A percentile compares a stretch with the other conserved stretches of the same genome.
phyloP scores from a whole-genome alignment of 2,888 invertebrate genomes.

The Gymnosoma rotundatum region DNA sequence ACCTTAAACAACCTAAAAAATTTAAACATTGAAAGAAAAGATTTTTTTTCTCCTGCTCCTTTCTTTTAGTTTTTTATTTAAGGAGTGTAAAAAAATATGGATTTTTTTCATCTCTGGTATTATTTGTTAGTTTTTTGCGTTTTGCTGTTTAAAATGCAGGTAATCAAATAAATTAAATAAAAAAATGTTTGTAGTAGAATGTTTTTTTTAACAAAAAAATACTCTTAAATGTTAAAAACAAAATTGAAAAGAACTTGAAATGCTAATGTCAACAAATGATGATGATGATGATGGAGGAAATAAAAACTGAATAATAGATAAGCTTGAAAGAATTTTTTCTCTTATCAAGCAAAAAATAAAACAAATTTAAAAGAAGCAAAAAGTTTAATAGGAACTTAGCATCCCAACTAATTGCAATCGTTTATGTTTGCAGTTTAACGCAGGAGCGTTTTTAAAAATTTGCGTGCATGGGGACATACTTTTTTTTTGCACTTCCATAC shows the following conservation, averaged over 20 bases:
- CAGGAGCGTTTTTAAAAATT: too few relatives aligned
- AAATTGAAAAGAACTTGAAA: conserved; percentile 54
- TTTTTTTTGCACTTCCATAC: too few relatives aligned
- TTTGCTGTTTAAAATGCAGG: conserved; percentile 53
- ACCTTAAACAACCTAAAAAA: conserved; percentile 51
- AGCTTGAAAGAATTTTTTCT: not conserved
- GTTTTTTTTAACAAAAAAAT: conserved; percentile 21
- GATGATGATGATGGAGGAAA: conserved; percentile 13
- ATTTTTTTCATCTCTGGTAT: conserved; percentile 39
- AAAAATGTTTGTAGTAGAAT: conserved; percentile 46
- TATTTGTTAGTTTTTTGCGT: not conserved
- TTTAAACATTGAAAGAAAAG: too few relatives aligned
- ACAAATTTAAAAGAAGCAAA: not conserved
- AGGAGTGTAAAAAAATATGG: conserved; percentile 48
- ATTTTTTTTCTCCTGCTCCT: too few relatives aligned
- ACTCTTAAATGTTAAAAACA: conserved; percentile 47
- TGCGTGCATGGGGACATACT: too few relatives aligned
- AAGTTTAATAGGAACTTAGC: conserved; percentile 21
- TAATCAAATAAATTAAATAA: conserved; percentile 65
- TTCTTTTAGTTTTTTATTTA: conserved; percentile 30
- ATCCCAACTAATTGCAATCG: conserved; percentile 50
- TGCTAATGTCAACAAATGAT: conserved; percentile 61
- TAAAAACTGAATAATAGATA: conserved; percentile 1
- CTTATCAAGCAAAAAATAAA: not conserved
- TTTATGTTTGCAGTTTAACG: not conserved